Evolutionary conservation across 37 sponge, comb jelly and placozoan genomes (phyloP).

Genomic region (Chondrilla cf. caribensis): DNA sequence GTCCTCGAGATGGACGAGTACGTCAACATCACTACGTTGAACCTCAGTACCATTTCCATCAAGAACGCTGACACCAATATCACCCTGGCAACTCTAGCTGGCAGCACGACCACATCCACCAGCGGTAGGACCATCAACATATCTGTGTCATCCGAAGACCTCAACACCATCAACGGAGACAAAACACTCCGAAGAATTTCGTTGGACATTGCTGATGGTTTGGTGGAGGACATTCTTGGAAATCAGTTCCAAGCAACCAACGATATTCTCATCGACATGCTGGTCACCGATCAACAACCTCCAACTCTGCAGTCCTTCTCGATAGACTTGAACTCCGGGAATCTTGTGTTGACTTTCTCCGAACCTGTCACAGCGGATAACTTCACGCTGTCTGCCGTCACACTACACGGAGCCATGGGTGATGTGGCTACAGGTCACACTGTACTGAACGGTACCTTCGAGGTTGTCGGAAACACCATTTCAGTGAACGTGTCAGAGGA

Average conservation of each 20-base stretch:
- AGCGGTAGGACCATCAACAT: conserved; percentile 35
- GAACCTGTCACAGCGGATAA: conserved; percentile 55
- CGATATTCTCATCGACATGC: conserved; percentile 1
- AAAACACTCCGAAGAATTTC: conserved; percentile 27
- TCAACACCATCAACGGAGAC: conserved; percentile 64
- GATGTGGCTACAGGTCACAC: conserved; percentile 31
- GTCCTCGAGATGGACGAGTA: conserved; percentile 65
- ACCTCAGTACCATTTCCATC: conserved; percentile 46
- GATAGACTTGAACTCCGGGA: conserved; percentile 78
- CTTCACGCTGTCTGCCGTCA: conserved; percentile 47
- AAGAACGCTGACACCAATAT: conserved; percentile 31
- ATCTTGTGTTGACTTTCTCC: conserved; percentile 67
- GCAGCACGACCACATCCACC: conserved; percentile 20
- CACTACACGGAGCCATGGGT: conserved; percentile 38
- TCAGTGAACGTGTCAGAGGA: conserved; percentile 41
- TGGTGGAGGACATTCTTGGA: conserved; percentile 58
- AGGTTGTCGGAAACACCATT: conserved; percentile 19
- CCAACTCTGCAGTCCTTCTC: conserved; percentile 48
- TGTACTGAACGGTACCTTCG: conserved; percentile 30
- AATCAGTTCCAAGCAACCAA: not conserved
- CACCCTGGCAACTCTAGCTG: conserved; percentile 1
- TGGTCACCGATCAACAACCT: conserved; percentile 47
- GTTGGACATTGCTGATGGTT: conserved; percentile 27
- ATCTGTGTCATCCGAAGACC: conserved; percentile 30
- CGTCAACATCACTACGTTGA: conserved; percentile 27